These are phyloP conservation scores for Aspiorhynchus laticeps DNA, from an alignment of 2,113 vertebrate genomes.

Conservation along the genomic window DNA sequence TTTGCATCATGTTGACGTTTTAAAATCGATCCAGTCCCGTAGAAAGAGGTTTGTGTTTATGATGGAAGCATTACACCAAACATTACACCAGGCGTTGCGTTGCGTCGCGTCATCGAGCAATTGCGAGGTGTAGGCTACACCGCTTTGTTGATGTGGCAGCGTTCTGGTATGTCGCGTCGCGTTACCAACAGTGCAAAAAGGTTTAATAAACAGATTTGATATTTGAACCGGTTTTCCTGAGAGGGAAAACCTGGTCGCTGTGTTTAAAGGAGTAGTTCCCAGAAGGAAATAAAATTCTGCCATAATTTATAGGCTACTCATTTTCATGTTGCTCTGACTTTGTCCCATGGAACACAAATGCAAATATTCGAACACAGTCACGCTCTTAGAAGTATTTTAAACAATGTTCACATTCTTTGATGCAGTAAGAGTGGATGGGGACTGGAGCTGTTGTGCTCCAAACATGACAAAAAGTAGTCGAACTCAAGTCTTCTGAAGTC, in stretches of 20 bases:
- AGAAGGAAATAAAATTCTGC: neutral
- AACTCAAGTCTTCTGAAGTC: neutral
- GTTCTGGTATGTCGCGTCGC: no score
- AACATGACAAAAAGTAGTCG: neutral
- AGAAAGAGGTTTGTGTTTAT: slow-evolving; percentile 26
- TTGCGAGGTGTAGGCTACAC: no score
- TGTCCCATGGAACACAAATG: no score
- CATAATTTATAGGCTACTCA: neutral
- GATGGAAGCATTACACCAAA: neutral
- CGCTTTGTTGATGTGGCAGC: no score
- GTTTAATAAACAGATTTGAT: neutral
- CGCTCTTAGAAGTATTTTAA: neutral
- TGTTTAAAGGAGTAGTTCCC: neutral
- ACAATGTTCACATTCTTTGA: neutral
- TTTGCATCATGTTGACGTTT: slow-evolving; percentile 9
- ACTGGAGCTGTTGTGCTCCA: neutral
- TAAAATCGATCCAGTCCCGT: neutral
- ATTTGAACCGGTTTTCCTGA: neutral
- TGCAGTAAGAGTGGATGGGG: neutral
- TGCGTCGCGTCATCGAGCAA: neutral
- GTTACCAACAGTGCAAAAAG: no score
- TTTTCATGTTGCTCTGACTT: neutral
- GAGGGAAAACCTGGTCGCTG: neutral
- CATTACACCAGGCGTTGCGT: slow-evolving; percentile 11
- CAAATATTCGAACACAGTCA: neutral